Conservation (phyloP, 1,140 invertebrate species). For the Lepidostoma basale region DNA sequence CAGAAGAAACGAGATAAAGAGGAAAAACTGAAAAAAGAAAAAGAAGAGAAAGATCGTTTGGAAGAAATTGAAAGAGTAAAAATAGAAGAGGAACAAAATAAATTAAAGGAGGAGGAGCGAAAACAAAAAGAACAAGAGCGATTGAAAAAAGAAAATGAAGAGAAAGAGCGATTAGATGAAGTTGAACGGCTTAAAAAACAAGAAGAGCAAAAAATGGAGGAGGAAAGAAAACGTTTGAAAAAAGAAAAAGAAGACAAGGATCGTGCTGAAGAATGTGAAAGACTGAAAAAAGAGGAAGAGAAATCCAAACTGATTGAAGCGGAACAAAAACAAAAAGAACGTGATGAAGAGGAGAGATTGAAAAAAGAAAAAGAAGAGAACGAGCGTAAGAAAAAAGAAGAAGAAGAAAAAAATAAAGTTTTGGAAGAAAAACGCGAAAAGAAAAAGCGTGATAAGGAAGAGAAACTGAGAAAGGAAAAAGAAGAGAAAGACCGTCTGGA, state of each 20-base stretch:
- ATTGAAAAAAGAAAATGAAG: slow-evolving; percentile 21
- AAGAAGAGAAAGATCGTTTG: slow-evolving; percentile 40
- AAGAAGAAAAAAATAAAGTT: slow-evolving; percentile 28
- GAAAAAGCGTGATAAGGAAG: slow-evolving; percentile 13
- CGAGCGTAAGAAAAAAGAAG: slow-evolving; percentile 3
- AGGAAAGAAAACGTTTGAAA: slow-evolving; percentile 6
- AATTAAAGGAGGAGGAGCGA: slow-evolving; percentile 25
- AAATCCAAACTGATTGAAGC: not conserved
- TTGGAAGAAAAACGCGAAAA: slow-evolving; percentile 15
- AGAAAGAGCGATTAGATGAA: slow-evolving; percentile 29
- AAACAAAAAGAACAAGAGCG: slow-evolving; percentile 36
- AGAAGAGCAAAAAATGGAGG: slow-evolving; percentile 34
- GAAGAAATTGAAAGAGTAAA: not conserved
- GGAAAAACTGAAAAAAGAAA: slow-evolving; percentile 16
- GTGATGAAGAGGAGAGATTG: not conserved
- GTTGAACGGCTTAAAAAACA: slow-evolving; percentile 14
- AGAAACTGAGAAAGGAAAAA: slow-evolving; percentile 17
- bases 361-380: slow-evolving; percentile 25
- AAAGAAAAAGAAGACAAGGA: slow-evolving; percentile 22
- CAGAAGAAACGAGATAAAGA: not conserved
- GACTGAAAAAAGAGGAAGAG: not conserved
- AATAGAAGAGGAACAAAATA: slow-evolving; percentile 21
- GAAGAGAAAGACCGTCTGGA: not conserved
- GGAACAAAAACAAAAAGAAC: not conserved
- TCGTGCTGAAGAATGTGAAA: slow-evolving; percentile 33